These are phyloP conservation scores for Cephus pygmeus DNA, from an alignment of 2,888 invertebrate genomes.

Conservation along the genomic window DNA sequence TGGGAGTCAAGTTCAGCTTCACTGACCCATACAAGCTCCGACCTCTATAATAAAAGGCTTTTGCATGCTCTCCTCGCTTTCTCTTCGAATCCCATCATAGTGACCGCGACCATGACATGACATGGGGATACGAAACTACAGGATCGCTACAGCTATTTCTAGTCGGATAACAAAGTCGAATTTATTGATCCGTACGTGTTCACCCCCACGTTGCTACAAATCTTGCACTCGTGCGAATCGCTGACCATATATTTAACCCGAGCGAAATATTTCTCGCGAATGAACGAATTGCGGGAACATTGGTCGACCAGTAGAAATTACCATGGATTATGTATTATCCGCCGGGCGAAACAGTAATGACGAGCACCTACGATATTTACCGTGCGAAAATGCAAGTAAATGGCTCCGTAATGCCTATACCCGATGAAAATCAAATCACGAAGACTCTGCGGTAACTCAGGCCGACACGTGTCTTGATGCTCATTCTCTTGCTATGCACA, in stretches of 20 bases:
- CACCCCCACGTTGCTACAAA: background rate
- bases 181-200: background rate
- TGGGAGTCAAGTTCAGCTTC: background rate
- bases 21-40: background rate
- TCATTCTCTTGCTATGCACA: background rate
- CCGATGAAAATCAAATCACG: background rate
- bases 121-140: background rate
- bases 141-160: background rate
- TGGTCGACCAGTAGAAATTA: background rate
- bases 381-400: background rate
- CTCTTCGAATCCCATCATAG: conserved; percentile 37
- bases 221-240: background rate
- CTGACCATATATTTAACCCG: too few relatives aligned
- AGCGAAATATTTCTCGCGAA: background rate
- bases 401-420: background rate
- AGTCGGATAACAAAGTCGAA: background rate
- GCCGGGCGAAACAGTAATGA: background rate
- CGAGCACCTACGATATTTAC: background rate
- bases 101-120: conserved; percentile 25
- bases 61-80: conserved; percentile 25
- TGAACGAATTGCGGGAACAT: background rate
- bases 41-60: background rate
- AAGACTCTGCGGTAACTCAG: background rate
- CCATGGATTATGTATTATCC: background rate
- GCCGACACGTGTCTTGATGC: background rate